Evolutionary conservation across 2,888 invertebrate genomes (phyloP).

Genomic region (Oscheius sp.): DNA sequence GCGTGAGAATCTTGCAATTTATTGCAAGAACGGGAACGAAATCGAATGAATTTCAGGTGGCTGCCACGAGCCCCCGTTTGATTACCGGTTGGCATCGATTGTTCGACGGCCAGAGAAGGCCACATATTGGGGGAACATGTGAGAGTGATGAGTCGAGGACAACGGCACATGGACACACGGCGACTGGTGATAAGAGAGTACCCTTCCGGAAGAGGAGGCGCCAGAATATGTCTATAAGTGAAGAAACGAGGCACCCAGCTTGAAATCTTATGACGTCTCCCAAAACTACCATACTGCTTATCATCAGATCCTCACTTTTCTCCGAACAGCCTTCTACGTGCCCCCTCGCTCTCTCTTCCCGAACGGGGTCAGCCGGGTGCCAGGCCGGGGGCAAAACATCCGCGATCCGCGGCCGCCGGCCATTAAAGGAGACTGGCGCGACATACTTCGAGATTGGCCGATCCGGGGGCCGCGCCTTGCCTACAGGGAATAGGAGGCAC

Average conservation of each 20-base stretch:
- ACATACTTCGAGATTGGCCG: slow-evolving; percentile 39
- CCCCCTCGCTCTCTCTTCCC: background rate
- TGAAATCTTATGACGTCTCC: no score
- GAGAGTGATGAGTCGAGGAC: slow-evolving; percentile 18
- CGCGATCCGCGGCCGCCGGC: slow-evolving; percentile 37
- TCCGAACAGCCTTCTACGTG: background rate
- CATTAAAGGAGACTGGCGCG: slow-evolving; percentile 38
- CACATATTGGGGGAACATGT: slow-evolving; percentile 22
- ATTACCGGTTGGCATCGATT: slow-evolving; percentile 31
- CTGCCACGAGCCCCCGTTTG: slow-evolving; percentile 4
- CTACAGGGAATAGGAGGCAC: slow-evolving; percentile 6
- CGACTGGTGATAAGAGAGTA: slow-evolving; percentile 17
- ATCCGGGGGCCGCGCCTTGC: slow-evolving; percentile 32
- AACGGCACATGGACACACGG: slow-evolving; percentile 15
- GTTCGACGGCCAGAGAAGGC: slow-evolving; percentile 18
- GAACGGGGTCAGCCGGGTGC: slow-evolving; percentile 37
- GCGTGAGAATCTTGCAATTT: background rate
- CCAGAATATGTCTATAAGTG: no score
- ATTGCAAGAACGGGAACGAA: slow-evolving; percentile 3
- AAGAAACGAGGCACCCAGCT: no score
- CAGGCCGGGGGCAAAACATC: slow-evolving; percentile 38
- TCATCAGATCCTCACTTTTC: no score
- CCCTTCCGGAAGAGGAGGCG: background rate
- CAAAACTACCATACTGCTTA: no score
- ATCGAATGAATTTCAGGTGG: slow-evolving; percentile 19